Base-by-base conservation (phyloP, 2,888 invertebrate genomes). In the Taenaris catops region DNA sequence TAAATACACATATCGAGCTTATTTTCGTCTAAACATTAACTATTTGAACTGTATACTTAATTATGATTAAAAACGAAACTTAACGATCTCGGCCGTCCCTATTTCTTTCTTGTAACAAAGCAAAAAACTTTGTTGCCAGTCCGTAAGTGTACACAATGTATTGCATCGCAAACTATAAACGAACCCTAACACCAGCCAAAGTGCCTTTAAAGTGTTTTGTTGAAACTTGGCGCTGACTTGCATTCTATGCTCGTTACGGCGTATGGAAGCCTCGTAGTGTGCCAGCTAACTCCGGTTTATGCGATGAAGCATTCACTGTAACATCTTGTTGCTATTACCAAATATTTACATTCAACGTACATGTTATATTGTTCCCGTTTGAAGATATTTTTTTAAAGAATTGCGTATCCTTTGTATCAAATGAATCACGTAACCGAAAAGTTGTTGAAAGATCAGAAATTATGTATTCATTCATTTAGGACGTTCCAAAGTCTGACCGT, bases 241-340 rank as follows among this genome's bases (percentile, higher is more conserved):
- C 59, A 61, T 64, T 62, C 59, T 49, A 44, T 47, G 51, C 63
- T 44, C 46, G 46, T 44, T 46, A 41, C 44, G 33, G 29, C 27
- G 25, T 37, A 38, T 40, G 41, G 21, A 34, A 34, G 36, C 28
- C 37, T 24, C 29, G 34, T 35, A 40, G 29, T 19, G 38, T 41
- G 41, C 41, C 37, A 41, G 56, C 51, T 58, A 53, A 58, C 54
- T 58, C 46, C 49, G 51, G 53, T 52, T 58, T 48, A 43, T 46
- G 45, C 41, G 33, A 39, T 34, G 40, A 37, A 35, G 28, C 44
- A 34, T 46, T 42, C 38, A 44, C 38, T 43, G 31, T 25, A 34
- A 39, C 43, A 41, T 44, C 38, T 41, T 38, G 41, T 25, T 32
- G 28, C 21, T 27, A 25, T 17, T 14, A 12, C 16, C 4, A 33